Evolutionary conservation across 64 coral and sea anemone species (phyloP), one percentile per base, ranked within the genome.

Genomic region (Porites australiensis): DNA sequence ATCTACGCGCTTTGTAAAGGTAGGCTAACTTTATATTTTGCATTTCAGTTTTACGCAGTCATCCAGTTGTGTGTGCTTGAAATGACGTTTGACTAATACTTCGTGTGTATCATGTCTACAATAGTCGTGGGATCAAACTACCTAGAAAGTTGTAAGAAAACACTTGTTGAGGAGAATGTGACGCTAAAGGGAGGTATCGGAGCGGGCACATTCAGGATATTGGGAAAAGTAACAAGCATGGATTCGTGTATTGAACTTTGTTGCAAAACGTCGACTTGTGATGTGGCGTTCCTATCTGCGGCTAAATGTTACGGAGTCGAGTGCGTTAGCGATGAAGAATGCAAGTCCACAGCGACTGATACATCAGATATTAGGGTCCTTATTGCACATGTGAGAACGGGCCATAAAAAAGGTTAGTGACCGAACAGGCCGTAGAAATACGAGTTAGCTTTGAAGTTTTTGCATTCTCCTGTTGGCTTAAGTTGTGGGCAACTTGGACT

Each of bases 171-270:
- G 79, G 98, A 99, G 73, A 99, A 99, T 79, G 98, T 99, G 68
- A 99, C 98, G 11, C 73, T 99, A 20, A 95, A 95, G 21, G 98
- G 98, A 72, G 98, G 98, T 70, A 96, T 99, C 57, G 94, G 98
- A 74, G 98, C 98, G 16, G 98, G 98, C 19, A 99, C 98, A 19
- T 99, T 99, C 87, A 79, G 92, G 75, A 99, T 94, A 78, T 87
- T 99, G 72, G 98, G 94, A 45, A 90, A 93, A 89, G 98, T 99
- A 14, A 99, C 94, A 22, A 93, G 94, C 61, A 99, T 99, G 98
- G 94, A 93, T 8, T 99, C 98, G 67, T 99, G 98, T 86, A 92
- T 99, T 88, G 94, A 99, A 89, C 92, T 99, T 82, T 99, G 98
- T 77, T 99, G 98, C 88, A 99, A 96, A 88, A 96, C 86, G 11